Evolutionary conservation across 2,113 vertebrate species (phyloP), one percentile per base, ranked within the genome.

Genomic region (Parus major): DNA sequence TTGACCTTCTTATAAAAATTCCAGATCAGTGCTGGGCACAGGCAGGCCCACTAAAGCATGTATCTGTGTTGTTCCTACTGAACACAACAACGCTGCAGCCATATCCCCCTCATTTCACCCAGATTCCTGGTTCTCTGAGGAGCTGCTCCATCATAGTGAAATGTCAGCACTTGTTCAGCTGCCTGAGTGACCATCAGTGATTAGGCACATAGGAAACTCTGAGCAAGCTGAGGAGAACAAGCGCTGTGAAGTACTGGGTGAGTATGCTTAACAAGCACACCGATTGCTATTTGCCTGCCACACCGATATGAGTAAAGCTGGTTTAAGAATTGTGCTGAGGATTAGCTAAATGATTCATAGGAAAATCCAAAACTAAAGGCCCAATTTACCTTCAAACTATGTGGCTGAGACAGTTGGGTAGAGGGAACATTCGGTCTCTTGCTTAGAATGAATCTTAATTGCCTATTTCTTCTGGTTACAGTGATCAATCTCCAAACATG

Each of bases 321-420:
- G 85, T 73, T 86, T 90, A 92, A 88, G 85, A 66, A 88, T 35
- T 88, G 82, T 1, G 4, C 35, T 75, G 88, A 88, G 88, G 88
- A 94, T 96, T 88, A 96, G 61, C 72, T 59, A 65, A 49, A 59
- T 94, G 88, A 92, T 94, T 96, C 94, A 95, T 2, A 77, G 93
- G 79, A 94, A 95, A 96, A 94, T 80, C 82, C 92, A 88, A 94
- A 94, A 44, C 75, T 83, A 92, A 94, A 56, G 68, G 69, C 52
- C 79, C 10, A 2, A 79, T 87, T 79, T 79, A 79, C 53, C 68
- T 93, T 46, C 41, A 61, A 76, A 89, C 61, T 89, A 57, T 35
- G 69, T 68, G 57, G 61, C 63, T 71, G 25, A 82, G 29, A 82
- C 64, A 64, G 39, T 0, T 79, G 46, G 16, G 50, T 42, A 85